Conservation (phyloP, 2,797 vertebrate genomes). For the Chaetophractus vellerosus region DNA sequence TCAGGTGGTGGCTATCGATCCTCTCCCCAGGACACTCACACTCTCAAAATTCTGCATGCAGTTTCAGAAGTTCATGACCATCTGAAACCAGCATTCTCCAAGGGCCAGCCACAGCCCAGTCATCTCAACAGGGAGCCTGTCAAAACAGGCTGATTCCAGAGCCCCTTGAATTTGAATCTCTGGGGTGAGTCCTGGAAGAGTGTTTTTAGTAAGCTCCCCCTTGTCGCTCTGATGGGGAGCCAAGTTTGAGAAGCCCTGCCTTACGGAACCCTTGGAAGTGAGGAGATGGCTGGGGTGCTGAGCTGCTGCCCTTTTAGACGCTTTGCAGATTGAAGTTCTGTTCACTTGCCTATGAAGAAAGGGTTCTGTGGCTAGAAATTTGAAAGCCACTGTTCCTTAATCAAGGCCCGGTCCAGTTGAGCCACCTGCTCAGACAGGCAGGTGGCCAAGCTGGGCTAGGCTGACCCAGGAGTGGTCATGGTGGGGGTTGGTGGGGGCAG, state of each 20-base stretch:
- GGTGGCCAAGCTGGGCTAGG: neutral
- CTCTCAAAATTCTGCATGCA: neutral
- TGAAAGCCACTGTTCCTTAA: constrained; percentile 47
- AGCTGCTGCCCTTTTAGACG: neutral
- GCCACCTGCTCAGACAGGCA: constrained; percentile 17
- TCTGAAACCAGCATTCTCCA: constrained; percentile 38
- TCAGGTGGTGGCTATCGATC: neutral
- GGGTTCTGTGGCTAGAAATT: neutral
- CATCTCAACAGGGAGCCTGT: neutral
- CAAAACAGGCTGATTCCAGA: neutral
- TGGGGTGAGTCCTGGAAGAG: neutral
- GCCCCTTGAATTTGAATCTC: neutral
- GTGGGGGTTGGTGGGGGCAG: neutral
- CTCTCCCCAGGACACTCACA: neutral
- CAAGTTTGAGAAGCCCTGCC: neutral
- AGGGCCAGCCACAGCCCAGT: neutral
- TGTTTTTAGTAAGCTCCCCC: neutral
- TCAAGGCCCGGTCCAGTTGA: constrained; percentile 30
- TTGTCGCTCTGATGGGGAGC: neutral
- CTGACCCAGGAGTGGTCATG: neutral
- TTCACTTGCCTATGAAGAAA: neutral
- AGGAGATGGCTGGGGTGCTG: neutral
- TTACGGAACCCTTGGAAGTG: neutral
- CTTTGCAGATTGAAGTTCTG: neutral
- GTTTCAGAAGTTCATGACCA: neutral